phyloP scores from a whole-genome alignment of 1,140 invertebrate species.

The Teleogryllus occipitalis region DNA sequence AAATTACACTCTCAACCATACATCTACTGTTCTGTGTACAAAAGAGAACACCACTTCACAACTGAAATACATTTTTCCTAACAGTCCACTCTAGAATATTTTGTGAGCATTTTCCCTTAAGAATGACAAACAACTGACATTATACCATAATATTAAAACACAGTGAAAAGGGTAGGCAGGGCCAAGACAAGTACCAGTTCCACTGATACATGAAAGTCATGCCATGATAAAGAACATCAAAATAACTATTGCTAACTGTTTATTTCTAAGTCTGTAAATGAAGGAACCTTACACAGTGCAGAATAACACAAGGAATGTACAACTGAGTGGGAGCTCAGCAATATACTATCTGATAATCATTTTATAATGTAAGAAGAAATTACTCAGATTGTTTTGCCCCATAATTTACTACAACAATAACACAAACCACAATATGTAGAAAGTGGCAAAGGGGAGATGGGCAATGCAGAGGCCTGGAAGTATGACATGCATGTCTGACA shows the following conservation, averaged over 20 bases:
- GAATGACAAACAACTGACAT: background rate
- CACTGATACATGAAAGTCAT: background rate
- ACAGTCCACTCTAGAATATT: background rate
- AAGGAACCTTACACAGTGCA: conserved; percentile 3
- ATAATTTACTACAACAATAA: background rate
- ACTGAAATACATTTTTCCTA: background rate
- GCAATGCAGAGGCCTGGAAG: conserved; percentile 2
- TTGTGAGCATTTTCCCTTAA: background rate
- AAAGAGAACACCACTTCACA: background rate
- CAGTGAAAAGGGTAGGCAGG: background rate
- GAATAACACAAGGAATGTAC: background rate
- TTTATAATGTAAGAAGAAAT: background rate
- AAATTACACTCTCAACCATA: background rate
- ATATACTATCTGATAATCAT: background rate
- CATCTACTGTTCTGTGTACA: background rate
- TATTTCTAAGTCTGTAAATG: background rate
- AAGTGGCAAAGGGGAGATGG: background rate
- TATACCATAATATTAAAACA: background rate
- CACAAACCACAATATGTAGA: background rate
- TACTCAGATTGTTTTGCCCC: background rate
- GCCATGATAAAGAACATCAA: background rate
- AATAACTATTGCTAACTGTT: background rate
- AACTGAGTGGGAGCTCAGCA: background rate
- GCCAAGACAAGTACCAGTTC: background rate
- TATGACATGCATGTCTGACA: background rate